Evolutionary conservation across 2,113 vertebrate genomes (phyloP).

Genomic region (Apaloderma vittatum): DNA sequence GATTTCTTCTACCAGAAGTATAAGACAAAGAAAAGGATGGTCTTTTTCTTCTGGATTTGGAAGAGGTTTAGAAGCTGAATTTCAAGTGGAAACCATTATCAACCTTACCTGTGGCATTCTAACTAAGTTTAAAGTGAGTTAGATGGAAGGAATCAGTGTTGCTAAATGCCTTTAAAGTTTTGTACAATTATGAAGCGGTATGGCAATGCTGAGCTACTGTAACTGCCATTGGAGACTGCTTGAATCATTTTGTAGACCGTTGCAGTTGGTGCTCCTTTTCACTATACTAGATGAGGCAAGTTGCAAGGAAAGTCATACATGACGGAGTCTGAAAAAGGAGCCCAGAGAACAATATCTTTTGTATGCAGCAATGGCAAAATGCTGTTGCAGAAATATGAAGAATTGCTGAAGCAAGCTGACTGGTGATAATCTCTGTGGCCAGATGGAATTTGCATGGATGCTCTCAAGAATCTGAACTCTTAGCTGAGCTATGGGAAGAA

Average conservation of each 20-base stretch:
- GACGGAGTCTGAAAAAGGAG: not conserved
- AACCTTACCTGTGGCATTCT: not conserved
- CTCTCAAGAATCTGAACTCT: not conserved
- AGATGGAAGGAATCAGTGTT: not conserved
- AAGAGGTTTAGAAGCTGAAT: not conserved
- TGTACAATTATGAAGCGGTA: not conserved
- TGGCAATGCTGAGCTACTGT: fast-evolving
- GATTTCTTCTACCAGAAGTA: not conserved
- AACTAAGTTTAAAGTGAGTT: not conserved
- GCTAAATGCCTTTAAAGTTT: not conserved
- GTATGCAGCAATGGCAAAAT: not conserved
- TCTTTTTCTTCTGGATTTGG: not conserved
- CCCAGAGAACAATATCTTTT: not conserved
- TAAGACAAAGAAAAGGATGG: not conserved
- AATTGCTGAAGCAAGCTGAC: constrained; percentile 50
- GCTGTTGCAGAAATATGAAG: not conserved
- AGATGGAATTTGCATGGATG: constrained; percentile 37
- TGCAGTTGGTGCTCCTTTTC: not conserved
- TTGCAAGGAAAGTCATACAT: not conserved
- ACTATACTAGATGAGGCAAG: not conserved
- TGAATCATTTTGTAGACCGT: not conserved
- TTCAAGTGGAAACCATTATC: not conserved
- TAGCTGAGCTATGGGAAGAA: constrained; percentile 5
- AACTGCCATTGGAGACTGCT: not conserved
- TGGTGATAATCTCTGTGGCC: not conserved